These are phyloP conservation scores for Percopsis transmontana DNA, from an alignment of 2,113 vertebrate genomes.

Conservation along the genomic window DNA sequence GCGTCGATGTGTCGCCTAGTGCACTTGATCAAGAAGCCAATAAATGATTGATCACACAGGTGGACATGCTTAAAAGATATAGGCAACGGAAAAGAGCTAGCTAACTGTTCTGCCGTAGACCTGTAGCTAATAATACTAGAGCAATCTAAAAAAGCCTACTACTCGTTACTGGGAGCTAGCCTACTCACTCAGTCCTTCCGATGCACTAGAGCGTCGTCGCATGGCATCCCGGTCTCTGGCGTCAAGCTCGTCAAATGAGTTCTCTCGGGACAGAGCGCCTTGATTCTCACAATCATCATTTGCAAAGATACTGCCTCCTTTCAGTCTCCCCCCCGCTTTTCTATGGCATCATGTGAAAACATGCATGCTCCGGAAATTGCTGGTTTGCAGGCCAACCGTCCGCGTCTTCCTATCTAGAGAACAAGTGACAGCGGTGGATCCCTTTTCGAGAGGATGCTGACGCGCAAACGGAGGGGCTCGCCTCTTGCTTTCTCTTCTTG, in stretches of 20 bases:
- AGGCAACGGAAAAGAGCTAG: no score
- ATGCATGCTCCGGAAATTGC: conserved; percentile 20
- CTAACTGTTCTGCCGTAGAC: no score
- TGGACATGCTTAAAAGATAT: conserved; percentile 38
- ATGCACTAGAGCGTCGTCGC: conserved; percentile 51
- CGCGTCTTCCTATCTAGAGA: conserved; percentile 36
- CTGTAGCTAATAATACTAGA: conserved; percentile 7
- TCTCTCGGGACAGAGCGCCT: conserved; percentile 72
- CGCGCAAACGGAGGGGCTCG: conserved; percentile 69
- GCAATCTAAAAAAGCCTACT: background rate
- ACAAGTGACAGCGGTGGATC: conserved; percentile 63
- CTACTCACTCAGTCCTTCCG: conserved; percentile 68
- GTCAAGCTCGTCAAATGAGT: conserved; percentile 63
- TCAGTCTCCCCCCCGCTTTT: conserved; percentile 50
- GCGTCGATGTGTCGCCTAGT: conserved; percentile 53
- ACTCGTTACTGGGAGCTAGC: background rate
- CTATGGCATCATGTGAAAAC: conserved; percentile 40
- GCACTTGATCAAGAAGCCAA: conserved; percentile 37
- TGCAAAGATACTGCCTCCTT: conserved; percentile 55
- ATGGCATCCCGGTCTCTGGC: conserved; percentile 65
- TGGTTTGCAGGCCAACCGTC: conserved; percentile 19
- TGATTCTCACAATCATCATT: conserved; percentile 65
- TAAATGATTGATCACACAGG: conserved; percentile 70
- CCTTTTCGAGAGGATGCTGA: conserved; percentile 71
- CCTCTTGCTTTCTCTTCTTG: conserved; percentile 67